Evolutionary conservation across 2,797 vertebrate genomes (phyloP).

Genomic region (Sebastolobus altivelis): DNA sequence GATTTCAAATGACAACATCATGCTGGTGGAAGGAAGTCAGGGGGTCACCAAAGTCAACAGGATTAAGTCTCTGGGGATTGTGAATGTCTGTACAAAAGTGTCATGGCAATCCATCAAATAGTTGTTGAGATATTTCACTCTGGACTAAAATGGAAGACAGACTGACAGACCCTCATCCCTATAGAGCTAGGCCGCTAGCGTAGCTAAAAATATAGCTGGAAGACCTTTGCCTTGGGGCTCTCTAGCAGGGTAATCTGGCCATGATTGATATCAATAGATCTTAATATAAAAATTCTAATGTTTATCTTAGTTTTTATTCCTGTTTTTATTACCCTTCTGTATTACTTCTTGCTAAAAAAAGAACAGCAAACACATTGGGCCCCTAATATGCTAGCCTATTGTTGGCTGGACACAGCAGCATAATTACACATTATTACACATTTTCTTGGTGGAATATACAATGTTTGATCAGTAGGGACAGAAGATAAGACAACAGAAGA

Average conservation of each 20-base stretch:
- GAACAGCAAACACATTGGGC: not conserved
- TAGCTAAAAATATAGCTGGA: not conserved
- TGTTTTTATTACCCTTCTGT: not conserved
- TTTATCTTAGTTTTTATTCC: not conserved
- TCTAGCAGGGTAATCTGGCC: not conserved
- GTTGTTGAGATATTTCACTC: too few species aligned
- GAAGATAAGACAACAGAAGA: not conserved
- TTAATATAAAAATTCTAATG: not conserved
- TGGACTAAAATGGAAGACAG: not conserved
- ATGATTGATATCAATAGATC: not conserved
- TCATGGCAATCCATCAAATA: too few species aligned
- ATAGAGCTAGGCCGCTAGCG: fast-evolving
- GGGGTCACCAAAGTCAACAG: too few species aligned
- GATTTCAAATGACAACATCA: too few species aligned
- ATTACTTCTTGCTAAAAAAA: not conserved
- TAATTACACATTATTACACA: not conserved
- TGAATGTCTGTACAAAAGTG: too few species aligned
- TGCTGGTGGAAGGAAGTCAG: too few species aligned
- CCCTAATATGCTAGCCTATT: not conserved
- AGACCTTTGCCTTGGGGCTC: not conserved
- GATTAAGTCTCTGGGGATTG: too few species aligned
- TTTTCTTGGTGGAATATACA: too few species aligned
- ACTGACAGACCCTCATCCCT: not conserved
- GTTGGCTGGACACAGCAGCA: not conserved
- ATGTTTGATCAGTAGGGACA: not conserved